Conservation (phyloP, 2,797 vertebrate genomes). For the Mareca strepera region DNA sequence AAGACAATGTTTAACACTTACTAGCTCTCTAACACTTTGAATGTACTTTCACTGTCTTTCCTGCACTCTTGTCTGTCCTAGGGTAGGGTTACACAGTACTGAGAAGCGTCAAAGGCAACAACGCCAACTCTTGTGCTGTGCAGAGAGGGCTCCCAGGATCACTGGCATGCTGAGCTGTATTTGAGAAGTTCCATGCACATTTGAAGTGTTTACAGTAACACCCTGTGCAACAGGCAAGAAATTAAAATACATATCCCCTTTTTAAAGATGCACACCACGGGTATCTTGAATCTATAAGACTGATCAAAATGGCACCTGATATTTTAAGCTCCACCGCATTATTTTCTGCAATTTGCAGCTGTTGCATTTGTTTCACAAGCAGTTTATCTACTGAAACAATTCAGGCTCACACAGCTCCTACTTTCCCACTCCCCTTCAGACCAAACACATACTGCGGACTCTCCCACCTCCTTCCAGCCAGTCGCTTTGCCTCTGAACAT, state of each 20-base stretch:
- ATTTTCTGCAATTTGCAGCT: not conserved
- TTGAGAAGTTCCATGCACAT: not conserved
- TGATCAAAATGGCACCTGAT: not conserved
- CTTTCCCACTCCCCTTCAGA: not conserved
- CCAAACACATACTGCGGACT: not conserved
- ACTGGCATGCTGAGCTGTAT: not conserved
- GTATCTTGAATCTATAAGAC: not conserved
- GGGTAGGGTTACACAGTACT: not conserved
- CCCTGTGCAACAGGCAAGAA: not conserved
- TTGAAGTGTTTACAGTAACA: not conserved
- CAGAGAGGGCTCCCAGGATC: not conserved
- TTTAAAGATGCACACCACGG: not conserved
- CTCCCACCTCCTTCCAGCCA: not conserved
- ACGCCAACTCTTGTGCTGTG: not conserved
- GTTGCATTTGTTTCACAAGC: not conserved
- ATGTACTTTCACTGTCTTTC: not conserved
- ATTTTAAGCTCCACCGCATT: not conserved
- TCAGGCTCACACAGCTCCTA: not conserved
- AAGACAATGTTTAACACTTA: not conserved
- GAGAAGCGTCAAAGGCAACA: not conserved
- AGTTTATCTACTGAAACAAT: not conserved
- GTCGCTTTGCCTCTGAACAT: not conserved
- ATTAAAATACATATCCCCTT: not conserved
- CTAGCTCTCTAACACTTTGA: not conserved
- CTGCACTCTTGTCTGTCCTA: not conserved